These are phyloP conservation scores for Pedetes capensis DNA, from an alignment of 2,113 vertebrate species.

Conservation along the genomic window DNA sequence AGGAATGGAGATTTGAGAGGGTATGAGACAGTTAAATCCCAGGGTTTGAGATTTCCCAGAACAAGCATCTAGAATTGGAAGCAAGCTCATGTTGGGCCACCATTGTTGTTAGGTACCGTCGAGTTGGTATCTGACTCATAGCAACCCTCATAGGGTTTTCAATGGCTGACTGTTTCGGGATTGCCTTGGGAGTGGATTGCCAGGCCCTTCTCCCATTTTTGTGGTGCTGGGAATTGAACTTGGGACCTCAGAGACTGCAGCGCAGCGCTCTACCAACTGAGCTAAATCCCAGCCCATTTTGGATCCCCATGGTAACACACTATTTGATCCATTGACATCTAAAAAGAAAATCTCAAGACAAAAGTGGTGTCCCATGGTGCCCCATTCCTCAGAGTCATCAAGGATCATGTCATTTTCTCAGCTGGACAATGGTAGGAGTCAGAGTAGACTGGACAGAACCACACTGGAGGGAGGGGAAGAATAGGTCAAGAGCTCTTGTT, in stretches of 20 bases:
- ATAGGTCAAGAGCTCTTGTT: not conserved
- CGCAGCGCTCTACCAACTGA: too few relatives aligned
- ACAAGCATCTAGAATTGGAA: not conserved
- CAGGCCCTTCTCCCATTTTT: too few relatives aligned
- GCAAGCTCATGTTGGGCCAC: not conserved
- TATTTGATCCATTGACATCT: not conserved
- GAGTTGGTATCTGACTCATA: too few relatives aligned
- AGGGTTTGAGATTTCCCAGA: not conserved
- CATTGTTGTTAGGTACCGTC: too few relatives aligned
- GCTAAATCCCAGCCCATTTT: too few relatives aligned
- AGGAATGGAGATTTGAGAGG: not conserved
- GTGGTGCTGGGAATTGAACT: too few relatives aligned
- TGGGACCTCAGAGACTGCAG: too few relatives aligned
- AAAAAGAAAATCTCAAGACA: not conserved
- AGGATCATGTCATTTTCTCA: not conserved
- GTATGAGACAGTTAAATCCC: accelerated
- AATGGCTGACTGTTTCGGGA: too few relatives aligned
- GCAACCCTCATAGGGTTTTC: too few relatives aligned
- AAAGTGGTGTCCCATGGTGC: not conserved
- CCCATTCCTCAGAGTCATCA: not conserved
- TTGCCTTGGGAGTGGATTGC: too few relatives aligned
- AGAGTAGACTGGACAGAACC: not conserved
- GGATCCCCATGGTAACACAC: not conserved
- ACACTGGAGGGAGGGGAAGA: not conserved
- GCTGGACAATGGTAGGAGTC: not conserved